Conservation (phyloP, 2,888 invertebrate genomes). For the Petrophora chlorosata region DNA sequence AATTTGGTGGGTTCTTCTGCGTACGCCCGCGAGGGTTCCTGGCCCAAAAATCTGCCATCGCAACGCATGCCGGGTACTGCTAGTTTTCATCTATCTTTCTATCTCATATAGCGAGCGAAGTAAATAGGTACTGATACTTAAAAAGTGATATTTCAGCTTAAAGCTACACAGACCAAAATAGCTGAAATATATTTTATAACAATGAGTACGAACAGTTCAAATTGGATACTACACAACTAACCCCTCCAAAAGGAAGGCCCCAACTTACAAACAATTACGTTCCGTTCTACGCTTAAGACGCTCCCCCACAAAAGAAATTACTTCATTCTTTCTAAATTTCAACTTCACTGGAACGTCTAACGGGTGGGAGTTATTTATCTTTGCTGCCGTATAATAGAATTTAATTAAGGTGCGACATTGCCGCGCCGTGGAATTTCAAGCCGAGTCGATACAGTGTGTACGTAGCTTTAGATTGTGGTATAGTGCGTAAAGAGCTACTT, state of each 20-base stretch:
- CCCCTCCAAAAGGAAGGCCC: slow-evolving; percentile 16
- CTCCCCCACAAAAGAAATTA: slow-evolving; percentile 65
- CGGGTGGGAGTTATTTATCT: slow-evolving; percentile 77
- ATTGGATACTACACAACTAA: slow-evolving; percentile 23
- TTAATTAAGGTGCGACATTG: slow-evolving; percentile 81
- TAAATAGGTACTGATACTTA: too few relatives aligned
- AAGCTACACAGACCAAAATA: too few relatives aligned
- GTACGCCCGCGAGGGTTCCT: too few relatives aligned
- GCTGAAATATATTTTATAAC: background rate
- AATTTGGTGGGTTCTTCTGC: too few relatives aligned
- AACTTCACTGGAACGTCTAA: slow-evolving; percentile 55
- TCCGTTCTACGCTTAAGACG: slow-evolving; percentile 45
- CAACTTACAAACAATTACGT: slow-evolving; percentile 48
- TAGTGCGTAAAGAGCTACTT: too few relatives aligned
- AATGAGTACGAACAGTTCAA: background rate
- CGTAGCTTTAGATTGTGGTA: slow-evolving; percentile 8
- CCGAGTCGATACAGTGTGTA: slow-evolving; percentile 49
- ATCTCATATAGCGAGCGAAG: too few relatives aligned
- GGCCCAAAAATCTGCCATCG: too few relatives aligned
- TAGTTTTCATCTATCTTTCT: too few relatives aligned
- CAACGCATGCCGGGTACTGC: too few relatives aligned
- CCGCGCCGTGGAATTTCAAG: slow-evolving; percentile 67
- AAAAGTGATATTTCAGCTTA: too few relatives aligned
- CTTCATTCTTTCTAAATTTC: slow-evolving; percentile 75
- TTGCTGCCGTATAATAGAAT: slow-evolving; percentile 77